A percentile compares a stretch with the other conserved stretches of the same genome.
Conservation (phyloP, 1,140 invertebrate species). For the Drosophila mayri region DNA sequence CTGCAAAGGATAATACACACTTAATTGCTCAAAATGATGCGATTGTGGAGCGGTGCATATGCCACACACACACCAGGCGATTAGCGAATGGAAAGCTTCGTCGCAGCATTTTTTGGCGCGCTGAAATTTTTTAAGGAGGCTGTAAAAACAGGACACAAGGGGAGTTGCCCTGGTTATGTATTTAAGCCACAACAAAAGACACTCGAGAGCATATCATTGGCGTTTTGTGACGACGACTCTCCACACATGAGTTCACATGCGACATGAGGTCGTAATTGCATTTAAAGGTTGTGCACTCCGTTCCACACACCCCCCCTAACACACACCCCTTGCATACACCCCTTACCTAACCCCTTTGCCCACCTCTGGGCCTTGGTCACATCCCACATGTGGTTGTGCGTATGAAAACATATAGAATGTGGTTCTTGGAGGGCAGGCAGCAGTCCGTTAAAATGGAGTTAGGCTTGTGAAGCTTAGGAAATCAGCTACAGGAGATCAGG, state of each 20-base stretch:
- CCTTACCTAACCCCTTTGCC: background rate
- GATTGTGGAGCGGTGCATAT: conserved; percentile 74
- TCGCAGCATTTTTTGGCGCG: conserved; percentile 62
- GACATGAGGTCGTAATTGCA: conserved; percentile 69
- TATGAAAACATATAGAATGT: conserved; percentile 51
- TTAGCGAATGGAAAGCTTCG: conserved; percentile 46
- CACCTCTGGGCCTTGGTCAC: background rate
- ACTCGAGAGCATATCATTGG: conserved; percentile 76
- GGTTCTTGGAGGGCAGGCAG: conserved; percentile 2
- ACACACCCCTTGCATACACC: conserved; percentile 1
- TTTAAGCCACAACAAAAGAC: conserved; percentile 78
- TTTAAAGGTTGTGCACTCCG: conserved; percentile 67
- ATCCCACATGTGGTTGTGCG: conserved; percentile 45
- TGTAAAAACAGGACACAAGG: conserved; percentile 10
- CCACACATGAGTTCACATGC: conserved; percentile 49
- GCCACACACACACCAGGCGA: conserved; percentile 43
- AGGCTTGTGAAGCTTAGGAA: background rate
- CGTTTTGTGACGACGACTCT: conserved; percentile 54
- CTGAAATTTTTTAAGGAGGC: conserved; percentile 14
- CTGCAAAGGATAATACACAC: conserved; percentile 78
- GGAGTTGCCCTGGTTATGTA: conserved; percentile 49
- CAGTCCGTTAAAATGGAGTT: background rate
- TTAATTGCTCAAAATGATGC: conserved; percentile 83
- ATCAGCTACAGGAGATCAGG: conserved; percentile 17
- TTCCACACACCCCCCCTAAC: background rate